Conservation (phyloP, 2,888 invertebrate species). For the Drosophila mayaguana region DNA sequence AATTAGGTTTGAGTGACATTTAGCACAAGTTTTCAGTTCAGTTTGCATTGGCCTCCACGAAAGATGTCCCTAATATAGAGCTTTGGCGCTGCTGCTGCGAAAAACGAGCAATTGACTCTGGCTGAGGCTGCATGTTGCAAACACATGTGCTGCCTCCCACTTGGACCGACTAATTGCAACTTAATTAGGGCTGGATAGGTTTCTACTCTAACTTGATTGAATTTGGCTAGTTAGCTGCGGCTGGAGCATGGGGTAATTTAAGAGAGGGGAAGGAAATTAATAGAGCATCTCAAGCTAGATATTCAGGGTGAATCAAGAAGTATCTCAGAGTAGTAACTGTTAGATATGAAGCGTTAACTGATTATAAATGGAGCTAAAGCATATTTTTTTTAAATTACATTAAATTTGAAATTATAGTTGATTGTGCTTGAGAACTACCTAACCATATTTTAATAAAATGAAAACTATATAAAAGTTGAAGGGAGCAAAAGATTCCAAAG, state of each 20-base stretch:
- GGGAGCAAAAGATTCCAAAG: too few species aligned
- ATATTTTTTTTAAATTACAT: too few species aligned
- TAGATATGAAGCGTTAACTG: too few species aligned
- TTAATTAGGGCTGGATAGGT: not conserved
- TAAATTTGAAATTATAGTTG: too few species aligned
- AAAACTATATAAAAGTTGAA: too few species aligned
- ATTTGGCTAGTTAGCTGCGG: not conserved
- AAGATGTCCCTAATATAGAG: not conserved
- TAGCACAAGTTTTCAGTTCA: conserved; percentile 10
- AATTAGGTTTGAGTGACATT: conserved; percentile 52
- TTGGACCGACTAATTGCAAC: not conserved
- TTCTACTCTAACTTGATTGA: not conserved
- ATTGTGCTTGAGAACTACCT: too few species aligned
- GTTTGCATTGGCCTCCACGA: not conserved
- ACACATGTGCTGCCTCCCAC: not conserved
- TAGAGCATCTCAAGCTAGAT: too few species aligned
- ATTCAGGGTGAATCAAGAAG: too few species aligned
- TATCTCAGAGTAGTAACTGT: too few species aligned
- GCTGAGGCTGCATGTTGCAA: not conserved
- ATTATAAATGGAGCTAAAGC: too few species aligned
- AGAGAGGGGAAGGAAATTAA: not conserved
- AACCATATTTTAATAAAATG: too few species aligned
- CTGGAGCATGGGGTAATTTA: not conserved
- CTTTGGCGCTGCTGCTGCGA: not conserved
- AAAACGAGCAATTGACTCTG: not conserved